These are phyloP conservation scores for Prunella fulvescens DNA, from an alignment of 2,113 vertebrate species.

Conservation along the genomic window DNA sequence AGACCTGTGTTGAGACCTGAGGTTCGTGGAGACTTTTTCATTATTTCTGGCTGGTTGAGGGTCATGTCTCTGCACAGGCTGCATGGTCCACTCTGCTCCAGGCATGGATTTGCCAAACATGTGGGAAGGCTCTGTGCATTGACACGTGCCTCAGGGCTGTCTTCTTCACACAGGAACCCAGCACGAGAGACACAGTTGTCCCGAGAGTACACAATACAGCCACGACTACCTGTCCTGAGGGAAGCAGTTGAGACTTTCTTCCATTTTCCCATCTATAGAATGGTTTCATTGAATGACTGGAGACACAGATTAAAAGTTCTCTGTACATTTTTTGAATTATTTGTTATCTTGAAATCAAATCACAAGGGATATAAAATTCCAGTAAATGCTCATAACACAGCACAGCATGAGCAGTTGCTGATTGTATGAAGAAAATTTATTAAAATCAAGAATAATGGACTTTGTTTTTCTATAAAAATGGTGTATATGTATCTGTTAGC, in stretches of 20 bases:
- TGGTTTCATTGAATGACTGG: background rate
- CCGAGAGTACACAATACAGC: rapidly evolving
- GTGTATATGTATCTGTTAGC: background rate
- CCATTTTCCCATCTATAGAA: background rate
- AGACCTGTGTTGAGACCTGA: background rate
- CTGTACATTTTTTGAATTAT: background rate
- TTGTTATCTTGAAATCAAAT: background rate
- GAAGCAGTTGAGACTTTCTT: background rate
- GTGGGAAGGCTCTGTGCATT: background rate
- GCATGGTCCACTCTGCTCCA: background rate
- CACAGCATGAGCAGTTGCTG: background rate
- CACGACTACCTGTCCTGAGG: background rate
- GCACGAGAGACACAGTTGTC: rapidly evolving
- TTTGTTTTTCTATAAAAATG: background rate
- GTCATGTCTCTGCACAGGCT: background rate
- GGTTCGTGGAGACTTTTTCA: background rate
- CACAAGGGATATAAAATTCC: background rate
- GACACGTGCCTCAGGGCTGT: background rate
- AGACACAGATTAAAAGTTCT: background rate
- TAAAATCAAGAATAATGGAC: background rate
- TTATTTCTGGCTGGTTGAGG: background rate
- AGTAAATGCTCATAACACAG: background rate
- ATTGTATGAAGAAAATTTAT: background rate
- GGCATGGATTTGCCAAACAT: background rate
- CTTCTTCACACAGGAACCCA: background rate